Conservation (phyloP, 2,113 vertebrate species). For the Alouatta palliata region DNA sequence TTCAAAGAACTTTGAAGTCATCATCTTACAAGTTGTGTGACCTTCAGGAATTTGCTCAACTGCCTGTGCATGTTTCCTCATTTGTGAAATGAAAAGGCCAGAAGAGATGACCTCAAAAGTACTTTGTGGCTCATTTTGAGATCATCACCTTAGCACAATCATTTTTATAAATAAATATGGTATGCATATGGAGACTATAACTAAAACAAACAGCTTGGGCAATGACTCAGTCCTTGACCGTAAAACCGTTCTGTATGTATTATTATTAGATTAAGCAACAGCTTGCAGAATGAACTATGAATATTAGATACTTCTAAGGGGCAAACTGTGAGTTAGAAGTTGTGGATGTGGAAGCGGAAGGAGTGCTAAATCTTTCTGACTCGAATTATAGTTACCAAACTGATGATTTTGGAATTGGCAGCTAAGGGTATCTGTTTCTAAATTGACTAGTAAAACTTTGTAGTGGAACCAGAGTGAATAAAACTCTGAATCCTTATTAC, state of each 20-base stretch:
- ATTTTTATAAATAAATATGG: slow-evolving; percentile 44
- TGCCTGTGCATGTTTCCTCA: not conserved
- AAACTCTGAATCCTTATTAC: not conserved
- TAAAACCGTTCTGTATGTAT: slow-evolving; percentile 9
- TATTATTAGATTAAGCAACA: slow-evolving; percentile 28
- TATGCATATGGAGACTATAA: slow-evolving; percentile 58
- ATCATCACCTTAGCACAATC: slow-evolving; percentile 36
- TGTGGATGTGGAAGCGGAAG: not conserved
- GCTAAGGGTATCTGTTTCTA: not conserved
- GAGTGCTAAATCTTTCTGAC: not conserved
- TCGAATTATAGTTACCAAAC: not conserved
- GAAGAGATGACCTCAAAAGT: not conserved
- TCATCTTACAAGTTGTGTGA: not conserved
- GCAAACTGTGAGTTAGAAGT: not conserved
- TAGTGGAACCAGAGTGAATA: not conserved
- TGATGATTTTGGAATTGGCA: slow-evolving; percentile 2
- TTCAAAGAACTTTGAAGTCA: not conserved
- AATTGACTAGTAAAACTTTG: not conserved
- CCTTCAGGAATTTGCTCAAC: not conserved
- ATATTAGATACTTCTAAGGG: not conserved
- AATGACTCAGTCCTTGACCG: slow-evolving; percentile 33
- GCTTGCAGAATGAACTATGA: not conserved
- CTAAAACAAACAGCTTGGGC: slow-evolving; percentile 8
- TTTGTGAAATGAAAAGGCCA: not conserved
- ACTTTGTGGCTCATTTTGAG: slow-evolving; percentile 43